These are phyloP conservation scores for Sceliomorpha sp. DNA, from an alignment of 2,888 invertebrate species.

Conservation along the genomic window DNA sequence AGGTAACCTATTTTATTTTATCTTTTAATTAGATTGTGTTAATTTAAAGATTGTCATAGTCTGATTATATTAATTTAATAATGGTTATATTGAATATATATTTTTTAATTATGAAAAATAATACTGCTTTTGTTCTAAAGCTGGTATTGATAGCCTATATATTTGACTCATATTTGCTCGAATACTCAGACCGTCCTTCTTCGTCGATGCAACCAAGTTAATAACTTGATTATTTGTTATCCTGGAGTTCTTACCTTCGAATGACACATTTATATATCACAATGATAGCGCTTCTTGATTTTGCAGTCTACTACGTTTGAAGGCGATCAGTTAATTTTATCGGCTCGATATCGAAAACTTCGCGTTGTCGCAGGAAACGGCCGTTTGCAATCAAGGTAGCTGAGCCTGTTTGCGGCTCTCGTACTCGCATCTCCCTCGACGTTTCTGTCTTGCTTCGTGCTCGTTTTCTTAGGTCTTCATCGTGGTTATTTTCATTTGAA, in stretches of 20 bases:
- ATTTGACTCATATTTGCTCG: slow-evolving; percentile 24
- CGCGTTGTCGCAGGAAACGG: slow-evolving; percentile 40
- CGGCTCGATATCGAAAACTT: slow-evolving; percentile 50
- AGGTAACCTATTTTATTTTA: too few relatives aligned
- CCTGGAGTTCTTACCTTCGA: slow-evolving; percentile 24
- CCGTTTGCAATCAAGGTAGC: slow-evolving; percentile 48
- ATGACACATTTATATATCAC: slow-evolving; percentile 38
- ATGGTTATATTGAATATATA: too few relatives aligned
- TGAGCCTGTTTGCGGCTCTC: slow-evolving; percentile 45
- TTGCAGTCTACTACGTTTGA: slow-evolving; percentile 25
- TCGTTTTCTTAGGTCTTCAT: slow-evolving; percentile 38
- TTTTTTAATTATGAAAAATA: too few relatives aligned
- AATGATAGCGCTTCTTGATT: slow-evolving; percentile 38
- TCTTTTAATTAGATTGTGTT: too few relatives aligned
- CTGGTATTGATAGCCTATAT: too few relatives aligned
- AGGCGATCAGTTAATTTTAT: slow-evolving; percentile 36
- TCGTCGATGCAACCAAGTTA: slow-evolving; percentile 30
- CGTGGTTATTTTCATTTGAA: slow-evolving; percentile 51
- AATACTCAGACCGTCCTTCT: slow-evolving; percentile 24
- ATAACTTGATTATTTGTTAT: slow-evolving; percentile 44
- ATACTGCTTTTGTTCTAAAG: too few relatives aligned
- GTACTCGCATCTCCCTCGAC: slow-evolving; percentile 34
- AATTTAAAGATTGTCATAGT: too few relatives aligned
- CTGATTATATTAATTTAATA: too few relatives aligned
- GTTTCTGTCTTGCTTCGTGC: slow-evolving; percentile 29